These are phyloP conservation scores for Urocitellus parryii DNA, from an alignment of 2,113 vertebrate genomes.

Conservation along the genomic window DNA sequence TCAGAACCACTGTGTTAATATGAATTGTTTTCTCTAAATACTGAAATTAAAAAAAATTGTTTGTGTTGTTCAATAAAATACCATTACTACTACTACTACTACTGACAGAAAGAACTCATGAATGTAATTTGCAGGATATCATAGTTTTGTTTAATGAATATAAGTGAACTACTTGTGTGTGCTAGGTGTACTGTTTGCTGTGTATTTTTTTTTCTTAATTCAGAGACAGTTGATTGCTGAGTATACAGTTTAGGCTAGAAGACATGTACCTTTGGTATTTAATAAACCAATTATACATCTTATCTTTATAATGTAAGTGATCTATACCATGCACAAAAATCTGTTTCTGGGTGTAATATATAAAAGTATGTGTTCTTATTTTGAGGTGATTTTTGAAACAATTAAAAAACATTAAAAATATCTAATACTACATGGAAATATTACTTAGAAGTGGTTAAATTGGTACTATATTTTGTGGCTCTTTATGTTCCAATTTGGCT, in stretches of 20 bases:
- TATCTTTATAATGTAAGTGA: conserved; percentile 82
- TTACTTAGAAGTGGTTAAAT: conserved; percentile 49
- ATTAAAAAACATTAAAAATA: conserved; percentile 79
- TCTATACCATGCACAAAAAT: conserved; percentile 73
- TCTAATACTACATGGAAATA: conserved; percentile 70
- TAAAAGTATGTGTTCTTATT: conserved; percentile 80
- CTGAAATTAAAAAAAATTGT: conserved; percentile 47
- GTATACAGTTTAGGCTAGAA: conserved; percentile 75
- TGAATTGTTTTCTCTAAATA: conserved; percentile 58
- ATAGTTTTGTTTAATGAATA: conserved; percentile 68
- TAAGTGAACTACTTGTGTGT: conserved; percentile 69
- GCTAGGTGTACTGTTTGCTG: conserved; percentile 73
- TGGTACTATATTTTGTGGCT: conserved; percentile 48
- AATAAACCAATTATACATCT: conserved; percentile 78
- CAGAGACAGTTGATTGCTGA: conserved; percentile 79
- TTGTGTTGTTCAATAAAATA: conserved; percentile 61
- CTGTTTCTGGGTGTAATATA: conserved; percentile 73
- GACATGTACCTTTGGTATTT: conserved; percentile 80
- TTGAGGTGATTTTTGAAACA: conserved; percentile 84
- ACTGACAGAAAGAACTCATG: conserved; percentile 54
- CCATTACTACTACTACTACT: conserved; percentile 17
- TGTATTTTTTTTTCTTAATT: conserved; percentile 78
- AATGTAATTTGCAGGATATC: conserved; percentile 74
- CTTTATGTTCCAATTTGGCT: conserved; percentile 44
- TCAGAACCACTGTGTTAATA: neutral